These are phyloP conservation scores for Buceros bicornis DNA, from an alignment of 2,797 vertebrate genomes.

Conservation along the genomic window DNA sequence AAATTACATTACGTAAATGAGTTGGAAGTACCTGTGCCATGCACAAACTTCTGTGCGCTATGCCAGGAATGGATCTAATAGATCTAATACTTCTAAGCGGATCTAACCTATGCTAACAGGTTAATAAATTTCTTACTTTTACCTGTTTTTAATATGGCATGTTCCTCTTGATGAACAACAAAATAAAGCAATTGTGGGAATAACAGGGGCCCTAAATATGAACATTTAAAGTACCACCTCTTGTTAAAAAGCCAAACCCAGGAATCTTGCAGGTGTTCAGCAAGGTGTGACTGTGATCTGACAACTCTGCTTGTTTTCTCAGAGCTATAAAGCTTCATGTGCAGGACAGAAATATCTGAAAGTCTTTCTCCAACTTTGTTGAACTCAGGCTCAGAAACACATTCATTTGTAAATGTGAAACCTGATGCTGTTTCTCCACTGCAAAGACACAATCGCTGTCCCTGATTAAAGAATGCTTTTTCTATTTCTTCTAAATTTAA, in stretches of 20 bases:
- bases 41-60: too few species aligned
- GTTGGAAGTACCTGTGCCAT: too few species aligned
- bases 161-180: background rate
- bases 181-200: background rate
- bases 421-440: background rate
- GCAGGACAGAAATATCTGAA: background rate
- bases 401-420: background rate
- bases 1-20: background rate
- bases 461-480: background rate
- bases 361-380: background rate
- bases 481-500: background rate
- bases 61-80: too few species aligned
- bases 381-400: background rate
- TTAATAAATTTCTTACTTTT: background rate
- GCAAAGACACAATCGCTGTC: background rate
- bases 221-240: background rate
- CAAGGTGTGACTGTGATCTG: background rate
- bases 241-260: background rate
- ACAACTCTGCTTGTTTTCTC: background rate
- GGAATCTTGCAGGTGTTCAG: background rate
- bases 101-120: too few species aligned
- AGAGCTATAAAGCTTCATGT: background rate
- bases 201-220: background rate
- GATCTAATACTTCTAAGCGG: too few species aligned
- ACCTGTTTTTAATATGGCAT: background rate